Evolutionary conservation across 1,140 invertebrate genomes (phyloP).

Genomic region (Drosophila orena): DNA sequence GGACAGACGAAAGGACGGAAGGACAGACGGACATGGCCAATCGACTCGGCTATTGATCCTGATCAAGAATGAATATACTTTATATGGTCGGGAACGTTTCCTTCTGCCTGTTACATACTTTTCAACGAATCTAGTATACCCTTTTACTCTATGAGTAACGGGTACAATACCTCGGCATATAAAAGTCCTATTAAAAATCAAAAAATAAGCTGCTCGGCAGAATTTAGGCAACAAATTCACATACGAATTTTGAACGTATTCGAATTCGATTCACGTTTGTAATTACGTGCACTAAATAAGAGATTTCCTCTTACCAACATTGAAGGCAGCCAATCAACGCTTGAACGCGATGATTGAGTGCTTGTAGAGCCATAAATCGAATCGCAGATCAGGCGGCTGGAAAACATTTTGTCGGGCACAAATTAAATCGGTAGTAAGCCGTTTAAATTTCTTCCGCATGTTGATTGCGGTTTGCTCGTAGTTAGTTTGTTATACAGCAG

Average conservation of each 20-base stretch:
- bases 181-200: background rate
- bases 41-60: too few relatives aligned
- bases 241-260: background rate
- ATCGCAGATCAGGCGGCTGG: background rate
- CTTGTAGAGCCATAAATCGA: slow-evolving; percentile 20
- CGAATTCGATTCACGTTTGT: slow-evolving; percentile 23
- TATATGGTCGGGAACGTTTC: too few relatives aligned
- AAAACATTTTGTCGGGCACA: slow-evolving; percentile 12
- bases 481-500: slow-evolving; percentile 38
- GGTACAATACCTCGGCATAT: background rate
- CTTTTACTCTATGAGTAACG: too few relatives aligned
- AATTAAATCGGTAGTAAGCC: slow-evolving; percentile 25
- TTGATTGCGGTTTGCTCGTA: slow-evolving; percentile 22
- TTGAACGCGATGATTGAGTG: background rate
- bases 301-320: background rate
- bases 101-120: too few relatives aligned
- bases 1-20: too few relatives aligned
- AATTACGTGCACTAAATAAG: slow-evolving; percentile 28
- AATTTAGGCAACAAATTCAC: slow-evolving; percentile 8
- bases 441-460: slow-evolving; percentile 45
- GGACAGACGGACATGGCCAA: too few relatives aligned
- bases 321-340: slow-evolving; percentile 1
- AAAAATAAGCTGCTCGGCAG: background rate
- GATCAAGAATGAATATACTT: too few relatives aligned
- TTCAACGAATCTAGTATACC: too few relatives aligned